phyloP scores from a whole-genome alignment of 2,888 invertebrate species.

The Campoplex capitator region DNA sequence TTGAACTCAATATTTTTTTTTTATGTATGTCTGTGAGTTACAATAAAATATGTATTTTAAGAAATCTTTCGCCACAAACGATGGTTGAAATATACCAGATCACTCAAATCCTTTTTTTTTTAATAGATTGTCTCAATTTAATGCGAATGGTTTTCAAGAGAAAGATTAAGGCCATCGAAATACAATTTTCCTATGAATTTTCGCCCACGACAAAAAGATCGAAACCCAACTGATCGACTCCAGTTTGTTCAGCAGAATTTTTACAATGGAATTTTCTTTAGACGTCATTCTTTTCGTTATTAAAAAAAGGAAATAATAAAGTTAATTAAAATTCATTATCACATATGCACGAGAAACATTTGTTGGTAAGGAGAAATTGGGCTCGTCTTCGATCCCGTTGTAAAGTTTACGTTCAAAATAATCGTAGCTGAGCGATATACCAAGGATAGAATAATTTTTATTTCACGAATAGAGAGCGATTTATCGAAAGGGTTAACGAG shows the following conservation, averaged over 20 bases:
- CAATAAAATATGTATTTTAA: background rate
- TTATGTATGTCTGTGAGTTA: background rate
- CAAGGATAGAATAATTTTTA: background rate
- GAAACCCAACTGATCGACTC: too few species aligned
- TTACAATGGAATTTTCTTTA: too few species aligned
- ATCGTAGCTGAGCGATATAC: background rate
- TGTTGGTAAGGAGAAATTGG: too few species aligned
- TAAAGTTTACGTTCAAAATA: background rate
- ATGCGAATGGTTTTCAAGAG: background rate
- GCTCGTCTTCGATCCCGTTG: too few species aligned
- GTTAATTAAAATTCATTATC: too few species aligned
- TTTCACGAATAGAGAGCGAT: background rate
- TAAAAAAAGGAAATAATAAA: too few species aligned
- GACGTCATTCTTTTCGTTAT: too few species aligned
- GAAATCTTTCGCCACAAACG: background rate
- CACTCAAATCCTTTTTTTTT: background rate
- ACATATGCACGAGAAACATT: too few species aligned
- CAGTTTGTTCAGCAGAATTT: too few species aligned
- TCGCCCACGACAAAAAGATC: too few species aligned
- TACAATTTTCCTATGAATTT: background rate
- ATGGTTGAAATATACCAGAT: background rate
- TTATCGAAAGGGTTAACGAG: constrained; percentile 8
- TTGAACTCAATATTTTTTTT: background rate
- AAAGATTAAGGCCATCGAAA: background rate
- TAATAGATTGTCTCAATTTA: background rate